Percentiles rank a stretch among this genome's conserved stretches.
Conservation (phyloP, 1,140 invertebrate species). For the Armadillidium nasatum region DNA sequence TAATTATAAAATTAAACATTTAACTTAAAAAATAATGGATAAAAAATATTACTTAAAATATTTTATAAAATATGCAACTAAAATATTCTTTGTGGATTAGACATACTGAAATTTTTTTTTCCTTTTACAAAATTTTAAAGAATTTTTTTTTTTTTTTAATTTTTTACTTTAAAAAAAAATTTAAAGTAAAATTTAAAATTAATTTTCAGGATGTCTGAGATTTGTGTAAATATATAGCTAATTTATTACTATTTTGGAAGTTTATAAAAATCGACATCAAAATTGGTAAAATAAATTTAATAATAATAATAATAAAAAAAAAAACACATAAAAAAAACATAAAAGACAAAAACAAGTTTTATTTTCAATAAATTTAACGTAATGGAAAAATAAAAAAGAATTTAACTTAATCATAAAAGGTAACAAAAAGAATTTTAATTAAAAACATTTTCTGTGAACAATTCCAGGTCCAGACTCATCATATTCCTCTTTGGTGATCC, state of each 20-base stretch:
- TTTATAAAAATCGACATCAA: neutral
- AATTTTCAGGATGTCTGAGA: neutral
- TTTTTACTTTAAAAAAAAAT: neutral
- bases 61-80: too few species aligned
- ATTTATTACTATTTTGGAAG: too few species aligned
- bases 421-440: neutral
- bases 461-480: slow-evolving; percentile 25
- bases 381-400: neutral
- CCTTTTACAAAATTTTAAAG: too few species aligned
- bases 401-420: neutral
- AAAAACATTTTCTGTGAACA: slow-evolving; percentile 32
- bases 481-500: slow-evolving; percentile 30
- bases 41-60: too few species aligned
- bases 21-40: too few species aligned
- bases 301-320: neutral
- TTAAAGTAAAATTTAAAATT: neutral
- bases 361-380: neutral
- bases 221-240: neutral
- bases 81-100: too few species aligned
- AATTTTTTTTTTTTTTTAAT: too few species aligned
- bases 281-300: neutral
- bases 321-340: neutral
- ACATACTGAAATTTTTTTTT: too few species aligned
- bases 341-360: neutral
- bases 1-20: too few species aligned